These are phyloP conservation scores for Cossypha polioptera DNA, from an alignment of 2,797 vertebrate species.

Conservation along the genomic window DNA sequence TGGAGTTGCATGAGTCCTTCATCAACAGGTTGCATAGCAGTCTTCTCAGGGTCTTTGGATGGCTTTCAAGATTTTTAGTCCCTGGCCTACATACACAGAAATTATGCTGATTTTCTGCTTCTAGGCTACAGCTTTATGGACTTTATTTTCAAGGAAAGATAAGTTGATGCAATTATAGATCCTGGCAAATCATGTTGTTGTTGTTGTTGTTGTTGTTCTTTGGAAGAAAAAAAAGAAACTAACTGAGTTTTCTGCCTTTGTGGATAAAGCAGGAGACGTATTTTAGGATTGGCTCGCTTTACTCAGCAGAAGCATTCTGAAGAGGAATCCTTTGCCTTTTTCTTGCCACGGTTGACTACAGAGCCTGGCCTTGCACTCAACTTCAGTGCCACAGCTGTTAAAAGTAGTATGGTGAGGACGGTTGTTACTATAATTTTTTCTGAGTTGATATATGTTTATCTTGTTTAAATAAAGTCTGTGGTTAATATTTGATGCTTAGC, in stretches of 20 bases:
- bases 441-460: neutral
- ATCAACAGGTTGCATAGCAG: neutral
- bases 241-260: conserved; percentile 9
- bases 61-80: neutral
- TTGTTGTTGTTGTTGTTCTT: neutral
- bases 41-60: neutral
- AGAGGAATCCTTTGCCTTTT: conserved; percentile 66
- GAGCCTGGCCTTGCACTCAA: conserved; percentile 81
- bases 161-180: neutral
- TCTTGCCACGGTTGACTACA: conserved; percentile 83
- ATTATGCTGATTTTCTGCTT: neutral
- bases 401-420: conserved; percentile 85
- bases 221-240: neutral
- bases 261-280: conserved; percentile 59
- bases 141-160: neutral
- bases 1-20: neutral
- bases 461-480: neutral
- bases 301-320: conserved; percentile 52
- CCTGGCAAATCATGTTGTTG: neutral
- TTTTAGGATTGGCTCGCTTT: conserved; percentile 52
- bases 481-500: neutral
- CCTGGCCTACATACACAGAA: neutral
- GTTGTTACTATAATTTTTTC: neutral
- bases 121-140: neutral
- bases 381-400: conserved; percentile 91